Base-by-base conservation (phyloP, 1,140 invertebrate species). In the Phthorimaea operculella region DNA sequence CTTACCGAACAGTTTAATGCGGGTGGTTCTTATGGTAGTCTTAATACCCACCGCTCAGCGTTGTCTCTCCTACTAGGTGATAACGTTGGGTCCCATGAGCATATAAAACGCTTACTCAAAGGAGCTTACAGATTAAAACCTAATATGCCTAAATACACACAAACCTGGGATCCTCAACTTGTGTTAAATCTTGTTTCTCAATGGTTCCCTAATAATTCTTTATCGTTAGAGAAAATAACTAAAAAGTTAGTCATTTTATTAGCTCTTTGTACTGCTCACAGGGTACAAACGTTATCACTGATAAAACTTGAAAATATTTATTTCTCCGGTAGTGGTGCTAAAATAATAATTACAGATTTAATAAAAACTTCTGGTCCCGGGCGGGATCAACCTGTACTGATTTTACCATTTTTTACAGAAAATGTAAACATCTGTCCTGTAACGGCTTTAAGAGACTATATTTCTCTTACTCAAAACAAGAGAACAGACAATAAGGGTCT, bases 291-390 rank as follows among this genome's bases (percentile, higher is more conserved):
- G 8, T 34, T 55, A 33, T 55, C 53, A 48, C n/a, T 33, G 17
- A 56, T 56, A 18, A 56, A 42, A n/a, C 8, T 56, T 51, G 18
- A 42, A 14, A 48, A 48, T 48, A 48, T 48, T 11, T 11, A 1
- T 14, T 11, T 21, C 12, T 51, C 33, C 10, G 11, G 21, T 28
- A 28, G 16, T 45, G 6, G 39, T 4, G 10, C 36, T 16, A 36
- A 15, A 28, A 62, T 62, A 9, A 50, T 10, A 11, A 62, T 62
- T 11, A 16, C 51, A 9, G 60, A 59, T 18, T 33, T 51, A 17
- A 62, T 62, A 15, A 62, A 58, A 45, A 62, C 57, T 10, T 59
- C 60, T n/a, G 33, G 11, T 8, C 17, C 33, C 10, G 58, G 52
- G 51, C 51, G 45, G 36, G 16, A 28, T 44, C 60, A 59, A 51